Conservation (phyloP, 64 coral and sea anemone genomes). For the Dendrophyllia cribrosa region DNA sequence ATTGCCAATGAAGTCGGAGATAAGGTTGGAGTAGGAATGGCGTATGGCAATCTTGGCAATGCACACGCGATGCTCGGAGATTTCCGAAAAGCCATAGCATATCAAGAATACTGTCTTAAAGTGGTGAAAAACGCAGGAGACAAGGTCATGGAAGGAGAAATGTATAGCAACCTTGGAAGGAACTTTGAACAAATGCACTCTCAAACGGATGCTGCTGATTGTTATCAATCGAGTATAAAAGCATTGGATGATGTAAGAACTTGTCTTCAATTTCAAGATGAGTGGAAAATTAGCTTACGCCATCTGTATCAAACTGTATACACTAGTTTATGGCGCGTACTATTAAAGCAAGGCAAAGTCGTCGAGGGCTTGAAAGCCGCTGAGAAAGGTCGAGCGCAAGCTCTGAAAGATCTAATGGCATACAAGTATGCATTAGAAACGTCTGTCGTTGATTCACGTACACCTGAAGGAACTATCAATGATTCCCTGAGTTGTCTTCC, state of each 20-base stretch:
- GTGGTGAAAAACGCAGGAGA: not conserved
- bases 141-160: not conserved
- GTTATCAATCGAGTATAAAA: not conserved
- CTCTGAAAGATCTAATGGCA: not conserved
- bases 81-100: not conserved
- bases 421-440: not conserved
- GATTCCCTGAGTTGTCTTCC: not conserved
- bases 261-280: not conserved
- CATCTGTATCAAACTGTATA: not conserved
- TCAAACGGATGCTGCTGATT: not conserved
- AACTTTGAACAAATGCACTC: not conserved
- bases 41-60: slow-evolving; percentile 16
- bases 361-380: not conserved
- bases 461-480: not conserved
- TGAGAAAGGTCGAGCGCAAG: not conserved
- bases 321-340: not conserved
- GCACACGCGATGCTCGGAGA: slow-evolving; percentile 5
- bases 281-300: not conserved
- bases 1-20: slow-evolving; percentile 16
- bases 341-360: not conserved
- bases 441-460: not conserved
- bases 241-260: not conserved
- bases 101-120: not conserved
- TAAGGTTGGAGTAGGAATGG: not conserved
- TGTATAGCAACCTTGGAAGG: not conserved